phyloP scores from a whole-genome alignment of 2,888 invertebrate genomes.

The Sycophila texana region DNA sequence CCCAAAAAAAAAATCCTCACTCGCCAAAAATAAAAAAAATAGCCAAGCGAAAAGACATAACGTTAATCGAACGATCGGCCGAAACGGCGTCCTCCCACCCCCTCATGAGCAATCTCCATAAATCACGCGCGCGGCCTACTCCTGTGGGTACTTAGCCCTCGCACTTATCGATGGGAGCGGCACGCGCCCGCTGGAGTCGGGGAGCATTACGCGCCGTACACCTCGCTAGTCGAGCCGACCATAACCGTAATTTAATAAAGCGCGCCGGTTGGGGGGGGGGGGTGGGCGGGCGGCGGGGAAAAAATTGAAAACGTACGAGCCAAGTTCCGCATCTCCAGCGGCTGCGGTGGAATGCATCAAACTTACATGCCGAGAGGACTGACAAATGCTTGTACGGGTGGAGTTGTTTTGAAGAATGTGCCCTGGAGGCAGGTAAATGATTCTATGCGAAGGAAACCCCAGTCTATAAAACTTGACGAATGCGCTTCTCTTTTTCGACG shows the following conservation, averaged over 20 bases:
- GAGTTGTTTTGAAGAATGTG: conserved; percentile 28
- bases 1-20: background rate
- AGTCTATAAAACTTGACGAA: no score
- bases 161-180: conserved; percentile 15
- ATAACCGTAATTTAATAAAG: conserved; percentile 54
- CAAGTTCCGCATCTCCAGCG: conserved; percentile 8
- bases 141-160: conserved; percentile 22
- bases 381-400: background rate
- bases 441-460: no score
- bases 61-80: background rate
- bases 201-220: background rate
- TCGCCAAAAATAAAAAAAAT: conserved; percentile 12
- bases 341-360: conserved; percentile 36
- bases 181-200: background rate
- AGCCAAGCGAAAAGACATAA: background rate
- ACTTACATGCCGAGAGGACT: conserved; percentile 9
- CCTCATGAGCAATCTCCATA: conserved; percentile 31
- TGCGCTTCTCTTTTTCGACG: no score
- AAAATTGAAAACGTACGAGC: conserved; percentile 42
- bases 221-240: conserved; percentile 9
- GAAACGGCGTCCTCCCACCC: background rate
- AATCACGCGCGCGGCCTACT: conserved; percentile 16
- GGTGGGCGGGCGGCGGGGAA: background rate
- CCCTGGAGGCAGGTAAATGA: background rate
- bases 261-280: background rate